A percentile compares a stretch with the other conserved stretches of the same genome.
phyloP scores from a whole-genome alignment of 1,140 invertebrate species.

The Holotrichia oblita region DNA sequence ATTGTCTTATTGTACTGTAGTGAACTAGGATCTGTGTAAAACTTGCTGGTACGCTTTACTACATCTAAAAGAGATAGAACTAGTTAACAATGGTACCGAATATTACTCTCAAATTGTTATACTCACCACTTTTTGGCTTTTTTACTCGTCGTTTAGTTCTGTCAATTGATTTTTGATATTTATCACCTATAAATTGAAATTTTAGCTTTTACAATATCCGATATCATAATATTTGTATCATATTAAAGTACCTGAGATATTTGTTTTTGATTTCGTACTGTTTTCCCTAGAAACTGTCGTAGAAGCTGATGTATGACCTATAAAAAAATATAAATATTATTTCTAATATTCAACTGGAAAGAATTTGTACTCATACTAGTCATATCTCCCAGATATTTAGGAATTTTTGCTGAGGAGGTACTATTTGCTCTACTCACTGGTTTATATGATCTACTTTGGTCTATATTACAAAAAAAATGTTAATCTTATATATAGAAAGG shows the following conservation, averaged over 20 bases:
- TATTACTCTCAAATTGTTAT: not conserved
- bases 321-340: not conserved
- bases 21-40: not conserved
- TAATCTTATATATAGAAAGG: not conserved
- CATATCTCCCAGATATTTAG: not conserved
- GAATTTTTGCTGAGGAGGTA: not conserved
- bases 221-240: not conserved
- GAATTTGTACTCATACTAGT: not conserved
- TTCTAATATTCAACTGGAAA: not conserved
- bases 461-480: not conserved
- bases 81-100: not conserved
- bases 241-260: not conserved
- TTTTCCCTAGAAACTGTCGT: conserved; percentile 17
- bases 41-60: not conserved
- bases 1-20: not conserved
- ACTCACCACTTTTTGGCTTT: conserved; percentile 8
- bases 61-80: not conserved
- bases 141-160: not conserved
- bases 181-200: not conserved
- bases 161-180: not conserved
- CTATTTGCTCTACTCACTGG: not conserved
- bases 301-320: not conserved
- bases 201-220: not conserved
- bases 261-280: not conserved
- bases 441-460: not conserved